Base-by-base conservation (phyloP, 2,888 invertebrate genomes). In the Coenonympha arcania region DNA sequence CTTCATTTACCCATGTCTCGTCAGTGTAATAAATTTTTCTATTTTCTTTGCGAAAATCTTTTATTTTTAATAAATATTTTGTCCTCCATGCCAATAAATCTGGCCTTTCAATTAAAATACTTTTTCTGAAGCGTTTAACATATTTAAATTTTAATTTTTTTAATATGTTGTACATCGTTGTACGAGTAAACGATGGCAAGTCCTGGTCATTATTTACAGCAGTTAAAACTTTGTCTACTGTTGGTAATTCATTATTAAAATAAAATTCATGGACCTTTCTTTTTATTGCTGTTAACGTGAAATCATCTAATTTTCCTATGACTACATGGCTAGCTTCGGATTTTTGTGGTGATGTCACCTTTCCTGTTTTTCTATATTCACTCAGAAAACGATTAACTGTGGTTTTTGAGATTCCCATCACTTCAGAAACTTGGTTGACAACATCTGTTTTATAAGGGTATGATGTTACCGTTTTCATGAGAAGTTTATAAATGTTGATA, bases 1-100 rank as follows among this genome's bases (percentile, higher is more conserved):
- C 54, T 48, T 45, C 52, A 31, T 52, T 56, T 3, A 55, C 6
- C 52, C 55, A 55, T 15, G 52, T 55, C 26, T 59, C 54, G 28
- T 58, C 55, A 26, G 28, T 44, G 26, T 53, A 53, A 37, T 48
- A 55, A 30, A 49, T 56, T 42, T 55, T 55, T 26, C 43, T 43
- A 22, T 40, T 54, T 9, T 36, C 28, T 28, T 9, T 28, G 18
- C 57, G 20, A 31, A 36, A 54, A 33, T 51, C 48, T 49, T 47
- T 48, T 13, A 55, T 59, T 45, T 41, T 46, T 6, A 50, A 20
- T 2, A 54, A 28, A 50, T 56, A 52, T 2, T 52, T 42, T 19
- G 20, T 19, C 20, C 52, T 43, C 52, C 54, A 26, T 3, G 9
- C 26, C 26, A 26, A 9, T 9, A 26, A 26, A 26, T 26, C 9